Evolutionary conservation across 2,888 invertebrate species (phyloP).

Genomic region (Cantharis flavilabris): DNA sequence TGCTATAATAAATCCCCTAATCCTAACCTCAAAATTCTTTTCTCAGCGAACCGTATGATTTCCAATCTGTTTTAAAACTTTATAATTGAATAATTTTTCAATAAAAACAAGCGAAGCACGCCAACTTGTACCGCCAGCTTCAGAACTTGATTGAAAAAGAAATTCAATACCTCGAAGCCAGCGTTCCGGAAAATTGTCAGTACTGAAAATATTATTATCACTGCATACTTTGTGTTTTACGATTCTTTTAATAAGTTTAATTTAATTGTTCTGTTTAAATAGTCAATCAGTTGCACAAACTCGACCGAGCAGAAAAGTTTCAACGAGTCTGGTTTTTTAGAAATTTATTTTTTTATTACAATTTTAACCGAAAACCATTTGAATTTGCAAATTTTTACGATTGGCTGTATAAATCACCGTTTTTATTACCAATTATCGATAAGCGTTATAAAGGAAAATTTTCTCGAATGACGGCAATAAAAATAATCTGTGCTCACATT

Average conservation of each 20-base stretch:
- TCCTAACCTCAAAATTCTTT: constrained; percentile 43
- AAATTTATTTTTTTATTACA: background rate
- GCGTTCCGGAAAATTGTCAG: constrained; percentile 49
- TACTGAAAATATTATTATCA: constrained; percentile 46
- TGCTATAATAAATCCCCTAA: constrained; percentile 33
- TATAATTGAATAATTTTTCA: constrained; percentile 57
- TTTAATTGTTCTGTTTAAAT: constrained; percentile 28
- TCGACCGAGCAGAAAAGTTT: background rate
- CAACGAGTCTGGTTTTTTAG: background rate
- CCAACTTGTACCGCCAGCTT: constrained; percentile 33
- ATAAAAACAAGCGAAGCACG: constrained; percentile 55
- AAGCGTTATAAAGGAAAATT: constrained; percentile 28
- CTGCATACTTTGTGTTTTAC: constrained; percentile 44
- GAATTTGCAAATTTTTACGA: background rate
- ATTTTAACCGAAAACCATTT: background rate
- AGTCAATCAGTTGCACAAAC: constrained; percentile 2
- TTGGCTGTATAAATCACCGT: background rate
- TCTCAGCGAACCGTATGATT: constrained; percentile 51
- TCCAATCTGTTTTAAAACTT: constrained; percentile 56
- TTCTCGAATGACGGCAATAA: constrained; percentile 28
- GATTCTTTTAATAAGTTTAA: constrained; percentile 37
- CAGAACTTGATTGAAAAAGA: constrained; percentile 49
- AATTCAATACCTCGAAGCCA: constrained; percentile 44
- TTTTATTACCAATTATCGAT: constrained; percentile 26
- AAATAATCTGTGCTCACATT: constrained; percentile 33